Percentiles rank a stretch among this genome's conserved stretches.
Evolutionary conservation across 2,113 vertebrate genomes (phyloP).

Genomic region (Monopterus albus): DNA sequence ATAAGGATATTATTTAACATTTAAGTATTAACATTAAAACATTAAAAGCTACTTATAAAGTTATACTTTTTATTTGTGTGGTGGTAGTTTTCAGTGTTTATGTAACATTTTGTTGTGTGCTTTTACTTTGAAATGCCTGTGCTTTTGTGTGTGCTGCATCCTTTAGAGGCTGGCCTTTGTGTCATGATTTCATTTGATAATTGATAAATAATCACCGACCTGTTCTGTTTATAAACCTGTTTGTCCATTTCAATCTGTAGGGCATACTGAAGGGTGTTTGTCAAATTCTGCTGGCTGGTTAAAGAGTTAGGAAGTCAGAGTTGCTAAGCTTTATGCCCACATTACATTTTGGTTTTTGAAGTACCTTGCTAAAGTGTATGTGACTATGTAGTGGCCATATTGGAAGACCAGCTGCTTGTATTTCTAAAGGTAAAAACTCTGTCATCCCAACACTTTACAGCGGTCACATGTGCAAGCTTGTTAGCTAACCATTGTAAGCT

Average conservation of each 20-base stretch:
- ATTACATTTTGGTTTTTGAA: neutral
- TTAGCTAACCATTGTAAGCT: no score
- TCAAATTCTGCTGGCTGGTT: no score
- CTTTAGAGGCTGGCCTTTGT: neutral
- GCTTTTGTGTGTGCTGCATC: neutral
- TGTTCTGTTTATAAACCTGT: neutral
- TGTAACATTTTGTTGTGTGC: no score
- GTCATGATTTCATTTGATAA: slow-evolving; percentile 4
- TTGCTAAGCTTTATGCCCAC: no score
- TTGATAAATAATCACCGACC: slow-evolving; percentile 2
- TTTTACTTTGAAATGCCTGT: neutral
- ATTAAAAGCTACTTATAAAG: no score
- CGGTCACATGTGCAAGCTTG: no score
- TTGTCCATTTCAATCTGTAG: neutral
- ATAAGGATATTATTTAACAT: no score
- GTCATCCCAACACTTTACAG: neutral
- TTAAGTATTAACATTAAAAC: no score
- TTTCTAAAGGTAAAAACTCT: slow-evolving; percentile 13
- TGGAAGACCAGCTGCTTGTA: neutral
- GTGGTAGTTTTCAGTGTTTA: no score
- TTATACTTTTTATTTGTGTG: no score
- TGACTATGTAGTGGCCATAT: neutral
- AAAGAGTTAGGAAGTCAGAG: no score
- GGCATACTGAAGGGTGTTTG: no score
- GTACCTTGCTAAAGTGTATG: neutral